Evolutionary conservation across 1,140 invertebrate species (phyloP).

Genomic region (Drosophila melanica): DNA sequence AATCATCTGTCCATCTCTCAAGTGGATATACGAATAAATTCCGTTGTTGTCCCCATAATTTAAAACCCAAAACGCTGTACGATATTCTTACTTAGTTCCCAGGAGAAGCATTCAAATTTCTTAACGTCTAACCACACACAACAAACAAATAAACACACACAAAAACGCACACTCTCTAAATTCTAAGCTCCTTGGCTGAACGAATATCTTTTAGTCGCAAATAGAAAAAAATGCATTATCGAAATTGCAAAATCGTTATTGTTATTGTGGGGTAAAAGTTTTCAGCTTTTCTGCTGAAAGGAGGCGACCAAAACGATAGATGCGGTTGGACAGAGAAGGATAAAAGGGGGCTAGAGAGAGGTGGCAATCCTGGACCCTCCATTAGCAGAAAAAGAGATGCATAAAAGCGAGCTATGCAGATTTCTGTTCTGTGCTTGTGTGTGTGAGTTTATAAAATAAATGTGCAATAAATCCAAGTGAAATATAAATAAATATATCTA

Average conservation of each 20-base stretch:
- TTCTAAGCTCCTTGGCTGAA: slow-evolving; percentile 15
- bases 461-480: slow-evolving; percentile 75
- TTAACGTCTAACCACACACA: slow-evolving; percentile 9
- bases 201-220: slow-evolving; percentile 27
- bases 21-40: background rate
- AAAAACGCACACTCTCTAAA: background rate
- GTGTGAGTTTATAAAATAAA: slow-evolving; percentile 57
- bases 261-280: slow-evolving; percentile 68
- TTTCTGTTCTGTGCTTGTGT: slow-evolving; percentile 45
- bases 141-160: slow-evolving; percentile 9
- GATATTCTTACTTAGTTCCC: background rate
- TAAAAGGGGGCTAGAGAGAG: background rate
- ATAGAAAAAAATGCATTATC: slow-evolving; percentile 71
- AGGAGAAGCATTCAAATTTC: slow-evolving; percentile 12
- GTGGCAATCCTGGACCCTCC: slow-evolving; percentile 32
- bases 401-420: slow-evolving; percentile 63
- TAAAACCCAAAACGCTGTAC: slow-evolving; percentile 5
- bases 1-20: no score
- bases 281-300: slow-evolving; percentile 54
- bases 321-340: slow-evolving; percentile 26
- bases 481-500: slow-evolving; percentile 49
- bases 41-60: background rate
- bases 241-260: slow-evolving; percentile 77
- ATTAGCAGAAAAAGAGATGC: slow-evolving; percentile 46
- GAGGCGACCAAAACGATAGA: slow-evolving; percentile 33